Evolutionary conservation across 2,888 invertebrate genomes (phyloP).

Genomic region (Agrotis puta): DNA sequence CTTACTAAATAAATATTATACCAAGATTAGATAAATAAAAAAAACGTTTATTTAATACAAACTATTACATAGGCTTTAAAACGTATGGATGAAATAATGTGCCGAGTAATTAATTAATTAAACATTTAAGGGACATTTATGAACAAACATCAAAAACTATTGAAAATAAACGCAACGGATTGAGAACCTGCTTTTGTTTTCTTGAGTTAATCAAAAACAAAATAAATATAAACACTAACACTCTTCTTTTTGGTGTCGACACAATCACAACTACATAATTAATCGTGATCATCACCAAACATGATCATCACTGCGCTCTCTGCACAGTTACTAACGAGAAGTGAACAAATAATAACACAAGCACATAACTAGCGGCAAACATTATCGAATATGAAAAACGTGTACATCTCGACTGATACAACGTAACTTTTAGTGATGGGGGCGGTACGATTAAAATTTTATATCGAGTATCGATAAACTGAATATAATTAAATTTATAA

Average conservation of each 20-base stretch:
- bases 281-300: conserved; percentile 4
- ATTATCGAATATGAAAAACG: conserved; percentile 72
- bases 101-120: too few relatives aligned
- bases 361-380: conserved; percentile 61
- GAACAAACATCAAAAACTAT: too few relatives aligned
- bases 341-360: conserved; percentile 47
- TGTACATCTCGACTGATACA: conserved; percentile 67
- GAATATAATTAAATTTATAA: too few relatives aligned
- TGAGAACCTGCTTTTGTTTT: too few relatives aligned
- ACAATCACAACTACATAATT: neutral
- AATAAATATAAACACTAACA: too few relatives aligned
- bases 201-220: too few relatives aligned
- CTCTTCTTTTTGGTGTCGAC: neutral
- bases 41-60: too few relatives aligned
- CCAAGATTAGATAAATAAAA: neutral
- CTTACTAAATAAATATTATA: too few relatives aligned
- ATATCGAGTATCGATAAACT: conserved; percentile 30
- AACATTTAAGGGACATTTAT: too few relatives aligned
- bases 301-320: conserved; percentile 2
- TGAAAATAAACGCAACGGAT: too few relatives aligned
- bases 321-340: conserved; percentile 43
- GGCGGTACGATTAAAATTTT: conserved; percentile 7
- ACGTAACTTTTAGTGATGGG: conserved; percentile 69
- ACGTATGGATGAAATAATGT: too few relatives aligned
- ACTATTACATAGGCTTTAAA: too few relatives aligned